Conservation (phyloP, 2,888 invertebrate genomes). For the Cephus pulcher region DNA sequence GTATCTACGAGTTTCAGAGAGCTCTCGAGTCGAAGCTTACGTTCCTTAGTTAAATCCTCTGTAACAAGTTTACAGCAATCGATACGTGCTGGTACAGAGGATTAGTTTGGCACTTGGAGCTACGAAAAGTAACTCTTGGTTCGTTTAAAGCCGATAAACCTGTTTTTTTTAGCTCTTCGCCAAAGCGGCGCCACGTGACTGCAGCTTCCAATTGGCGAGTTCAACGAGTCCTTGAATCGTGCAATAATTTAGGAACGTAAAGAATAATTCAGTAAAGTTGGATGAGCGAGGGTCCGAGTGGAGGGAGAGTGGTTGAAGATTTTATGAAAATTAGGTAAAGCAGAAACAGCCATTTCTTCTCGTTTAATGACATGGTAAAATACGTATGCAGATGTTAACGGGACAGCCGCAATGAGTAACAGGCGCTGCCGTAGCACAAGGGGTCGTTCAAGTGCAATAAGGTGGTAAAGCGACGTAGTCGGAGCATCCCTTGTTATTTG, state of each 20-base stretch:
- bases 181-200: not conserved
- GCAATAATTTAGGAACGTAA: not conserved
- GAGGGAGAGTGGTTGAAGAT: not conserved
- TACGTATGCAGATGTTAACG: constrained; percentile 10
- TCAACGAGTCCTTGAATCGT: not conserved
- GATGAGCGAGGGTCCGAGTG: rapidly evolving
- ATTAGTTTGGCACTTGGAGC: not conserved
- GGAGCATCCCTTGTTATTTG: not conserved
- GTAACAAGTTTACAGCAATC: not conserved
- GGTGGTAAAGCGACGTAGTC: not conserved
- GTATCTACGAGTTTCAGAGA: not conserved
- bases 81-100: not conserved
- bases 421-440: not conserved
- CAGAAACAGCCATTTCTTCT: constrained; percentile 8
- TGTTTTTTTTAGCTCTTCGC: not conserved
- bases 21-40: not conserved
- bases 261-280: not conserved
- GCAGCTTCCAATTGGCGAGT: not conserved
- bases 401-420: not conserved
- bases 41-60: not conserved
- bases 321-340: not conserved
- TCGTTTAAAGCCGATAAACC: not conserved
- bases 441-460: not conserved
- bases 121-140: not conserved
- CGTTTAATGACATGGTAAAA: constrained; percentile 6